Base-by-base conservation (phyloP, 2,113 vertebrate genomes). In the Columba livia region DNA sequence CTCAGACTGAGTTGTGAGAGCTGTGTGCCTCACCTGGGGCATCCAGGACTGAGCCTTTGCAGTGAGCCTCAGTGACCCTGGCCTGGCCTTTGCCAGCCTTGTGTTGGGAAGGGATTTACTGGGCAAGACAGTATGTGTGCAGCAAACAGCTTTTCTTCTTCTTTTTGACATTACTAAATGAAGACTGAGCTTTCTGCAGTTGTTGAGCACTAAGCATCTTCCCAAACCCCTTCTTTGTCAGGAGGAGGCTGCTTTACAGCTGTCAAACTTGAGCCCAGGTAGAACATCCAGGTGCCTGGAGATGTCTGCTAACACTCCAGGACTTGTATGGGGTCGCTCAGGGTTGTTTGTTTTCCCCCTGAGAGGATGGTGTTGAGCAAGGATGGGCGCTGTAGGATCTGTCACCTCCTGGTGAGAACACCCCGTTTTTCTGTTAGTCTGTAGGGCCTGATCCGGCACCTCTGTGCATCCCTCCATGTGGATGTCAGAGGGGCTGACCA, bases 241-340 rank as follows among this genome's bases (percentile, higher is more conserved):
- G 75, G 32, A 85, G 91, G n/a, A 88, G 23, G 25, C 34, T 69
- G 58, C 29, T 72, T 56, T 83, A 79, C 57, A 88, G 79, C 79
- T 93, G 71, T 92, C 88, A 85, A 47, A 82, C 38, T 88, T 54
- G 57, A 90, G 72, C 71, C 44, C 67, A 69, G 71, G 25, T 82
- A 28, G 75, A 93, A 95, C 12, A 36, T 73, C 32, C 58, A 86
- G 73, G 75, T 90, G 70, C 72, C 65, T 94, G 85, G 81, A 87
- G 57, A 40, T 47, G 56, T 79, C 74, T 94, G 70, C 24, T 90
- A 23, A 54, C 77, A 31, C 62, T 87, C 51, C 60, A 78, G 64
- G 38, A 83, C 0, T 0, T 73, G 77, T 77, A 79, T 95, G 94
- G 31, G 40, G 85, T 92, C 47, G 29, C 54, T 90, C 72, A 62